Evolutionary conservation across 2,113 vertebrate genomes (phyloP), one percentile per base, ranked within the genome.

Genomic region (Tringa solitaria): DNA sequence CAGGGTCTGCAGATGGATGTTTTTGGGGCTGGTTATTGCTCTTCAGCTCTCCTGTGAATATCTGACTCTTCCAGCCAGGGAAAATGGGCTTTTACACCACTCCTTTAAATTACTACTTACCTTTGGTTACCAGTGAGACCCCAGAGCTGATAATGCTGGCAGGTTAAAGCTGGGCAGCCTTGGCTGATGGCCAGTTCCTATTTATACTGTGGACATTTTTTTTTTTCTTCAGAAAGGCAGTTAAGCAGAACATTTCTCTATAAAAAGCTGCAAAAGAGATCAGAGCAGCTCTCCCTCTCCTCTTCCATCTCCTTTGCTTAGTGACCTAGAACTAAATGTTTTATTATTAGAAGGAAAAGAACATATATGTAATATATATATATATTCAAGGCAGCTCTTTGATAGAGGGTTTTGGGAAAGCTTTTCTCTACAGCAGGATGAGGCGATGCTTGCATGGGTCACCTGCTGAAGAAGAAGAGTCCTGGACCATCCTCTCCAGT

Each of bases 261-360:
- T 91, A 90, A 94, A 96, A 97, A 96, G 88, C 96, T 90, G 93
- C 83, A 57, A 61, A 92, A 82, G 86, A 84, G 73, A 94, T 94
- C 95, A 89, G 96, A 93, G 74, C 75, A 51, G 78, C 91, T 92
- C 90, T 90, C 56, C 51, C 28, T 90, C 86, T 95, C 74, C 41
- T 92, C 89, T 94, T 85, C 95, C 86, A 74, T 87, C 93, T 97
- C 89, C 82, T 96, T 69, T 97, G 93, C 93, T 96, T 64, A 91
- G 95, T 96, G 96, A 97, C 97, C 97, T 97, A 91, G 94, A 95
- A 97, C 87, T 96, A 95, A 95, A 86, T 89, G 90, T 86, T 95
- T 95, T 93, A 96, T 95, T 96, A 95, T 96, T 95, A 92, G 96
- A 95, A 92, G 57, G 30, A 20, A 46, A 69, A 57, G 76, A 63